A percentile compares a stretch with the other conserved stretches of the same genome.
Conservation (phyloP, 2,797 vertebrate species). For the Cygnus olor region DNA sequence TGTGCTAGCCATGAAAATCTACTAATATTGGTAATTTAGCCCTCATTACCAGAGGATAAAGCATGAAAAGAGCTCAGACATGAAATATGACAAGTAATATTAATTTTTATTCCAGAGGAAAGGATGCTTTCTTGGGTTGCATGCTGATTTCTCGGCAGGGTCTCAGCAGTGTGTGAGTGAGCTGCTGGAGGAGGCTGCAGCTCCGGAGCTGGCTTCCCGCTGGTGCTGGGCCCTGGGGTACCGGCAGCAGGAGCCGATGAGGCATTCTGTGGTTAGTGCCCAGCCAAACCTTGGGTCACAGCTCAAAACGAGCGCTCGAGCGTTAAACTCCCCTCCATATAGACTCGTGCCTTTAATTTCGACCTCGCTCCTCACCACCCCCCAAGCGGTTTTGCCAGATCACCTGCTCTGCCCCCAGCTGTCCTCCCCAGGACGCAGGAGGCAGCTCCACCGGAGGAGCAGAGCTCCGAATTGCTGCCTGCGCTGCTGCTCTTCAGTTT, state of each 20-base stretch:
- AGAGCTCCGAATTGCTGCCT: background rate
- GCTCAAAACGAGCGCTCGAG: slow-evolving; percentile 78
- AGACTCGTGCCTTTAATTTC: slow-evolving; percentile 42
- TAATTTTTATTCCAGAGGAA: slow-evolving; percentile 90
- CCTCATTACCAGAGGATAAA: slow-evolving; percentile 91
- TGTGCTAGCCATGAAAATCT: slow-evolving; percentile 92
- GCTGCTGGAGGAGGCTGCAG: slow-evolving; percentile 78
- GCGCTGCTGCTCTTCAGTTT: background rate
- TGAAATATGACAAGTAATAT: slow-evolving; percentile 93
- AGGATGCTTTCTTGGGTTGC: slow-evolving; percentile 87
- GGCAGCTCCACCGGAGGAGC: background rate
- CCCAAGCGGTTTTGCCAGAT: slow-evolving; percentile 63
- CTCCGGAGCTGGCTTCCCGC: slow-evolving; percentile 77
- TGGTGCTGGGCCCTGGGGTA: slow-evolving; percentile 79
- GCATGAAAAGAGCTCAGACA: slow-evolving; percentile 92
- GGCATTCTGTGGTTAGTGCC: slow-evolving; percentile 82
- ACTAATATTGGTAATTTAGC: slow-evolving; percentile 92
- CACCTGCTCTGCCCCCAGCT: slow-evolving; percentile 36
- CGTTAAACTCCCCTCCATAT: slow-evolving; percentile 73
- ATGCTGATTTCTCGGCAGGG: slow-evolving; percentile 89
- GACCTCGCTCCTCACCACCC: slow-evolving; percentile 8
- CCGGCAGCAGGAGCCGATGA: slow-evolving; percentile 81
- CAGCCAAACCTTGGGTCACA: slow-evolving; percentile 81
- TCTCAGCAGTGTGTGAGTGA: slow-evolving; percentile 78
- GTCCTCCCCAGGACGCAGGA: slow-evolving; percentile 33